phyloP scores from a whole-genome alignment of 2,888 invertebrate genomes.

The Octonoba sinensis region DNA sequence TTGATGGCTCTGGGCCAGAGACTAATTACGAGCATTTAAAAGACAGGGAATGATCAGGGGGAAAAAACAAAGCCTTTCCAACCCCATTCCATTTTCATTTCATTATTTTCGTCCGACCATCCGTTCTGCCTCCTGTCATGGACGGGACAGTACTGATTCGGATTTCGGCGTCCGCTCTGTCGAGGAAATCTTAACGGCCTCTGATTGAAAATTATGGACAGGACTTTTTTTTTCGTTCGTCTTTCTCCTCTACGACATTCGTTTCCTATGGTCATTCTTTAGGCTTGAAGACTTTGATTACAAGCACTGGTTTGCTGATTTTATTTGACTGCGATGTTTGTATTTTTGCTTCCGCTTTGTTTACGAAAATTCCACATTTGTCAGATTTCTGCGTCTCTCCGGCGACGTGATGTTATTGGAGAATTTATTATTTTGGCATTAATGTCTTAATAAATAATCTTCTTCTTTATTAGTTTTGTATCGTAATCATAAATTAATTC shows the following conservation, averaged over 20 bases:
- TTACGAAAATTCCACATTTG: too few species aligned
- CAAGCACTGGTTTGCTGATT: constrained; percentile 7
- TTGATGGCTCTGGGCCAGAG: constrained; percentile 55
- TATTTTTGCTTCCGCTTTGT: too few species aligned
- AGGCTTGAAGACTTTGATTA: constrained; percentile 38
- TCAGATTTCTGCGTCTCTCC: too few species aligned
- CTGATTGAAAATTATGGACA: constrained; percentile 58
- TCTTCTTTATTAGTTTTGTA: neutral
- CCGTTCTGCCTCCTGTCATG: constrained; percentile 3
- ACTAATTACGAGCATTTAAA: constrained; percentile 60
- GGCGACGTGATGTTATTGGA: too few species aligned
- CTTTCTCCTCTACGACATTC: neutral
- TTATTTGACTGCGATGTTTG: neutral
- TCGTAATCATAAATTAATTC: neutral
- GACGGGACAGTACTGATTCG: constrained; percentile 23
- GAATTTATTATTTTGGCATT: too few species aligned
- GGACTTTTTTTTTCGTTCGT: constrained; percentile 23
- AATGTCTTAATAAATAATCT: too few species aligned
- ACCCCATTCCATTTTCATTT: neutral
- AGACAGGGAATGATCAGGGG: constrained; percentile 50
- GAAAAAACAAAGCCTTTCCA: constrained; percentile 50
- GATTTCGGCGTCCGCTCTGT: constrained; percentile 2
- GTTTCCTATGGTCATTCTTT: constrained; percentile 29
- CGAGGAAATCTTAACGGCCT: constrained; percentile 42
- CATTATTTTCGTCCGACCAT: constrained; percentile 16